These are phyloP conservation scores for Rhinophrynus dorsalis DNA, from an alignment of 2,797 vertebrate genomes.

Conservation along the genomic window DNA sequence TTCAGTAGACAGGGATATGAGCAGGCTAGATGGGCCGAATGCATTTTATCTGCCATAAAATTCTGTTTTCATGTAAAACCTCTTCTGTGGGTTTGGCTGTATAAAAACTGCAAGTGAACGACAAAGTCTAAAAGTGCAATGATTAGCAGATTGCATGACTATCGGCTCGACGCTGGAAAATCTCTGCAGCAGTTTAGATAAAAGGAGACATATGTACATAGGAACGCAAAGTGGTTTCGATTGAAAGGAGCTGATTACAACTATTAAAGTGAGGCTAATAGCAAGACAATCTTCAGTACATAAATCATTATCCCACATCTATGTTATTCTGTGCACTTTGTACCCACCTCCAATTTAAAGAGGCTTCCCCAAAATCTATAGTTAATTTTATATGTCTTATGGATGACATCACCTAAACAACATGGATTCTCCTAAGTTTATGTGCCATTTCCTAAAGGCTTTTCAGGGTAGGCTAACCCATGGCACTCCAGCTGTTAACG, in stretches of 20 bases:
- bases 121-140: background rate
- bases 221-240: conserved; percentile 12
- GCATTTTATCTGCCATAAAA: no score
- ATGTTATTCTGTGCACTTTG: background rate
- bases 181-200: background rate
- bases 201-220: conserved; percentile 18
- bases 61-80: no score
- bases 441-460: no score
- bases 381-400: conserved; percentile 12
- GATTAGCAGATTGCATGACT: background rate
- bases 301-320: conserved; percentile 17
- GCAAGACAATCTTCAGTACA: conserved; percentile 2
- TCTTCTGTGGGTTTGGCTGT: no score
- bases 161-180: background rate
- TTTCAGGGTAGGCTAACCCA: no score
- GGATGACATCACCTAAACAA: background rate
- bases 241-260: conserved; percentile 20
- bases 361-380: background rate
- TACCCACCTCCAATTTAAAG: conserved; percentile 1
- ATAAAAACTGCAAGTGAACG: no score
- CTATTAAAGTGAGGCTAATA: conserved; percentile 6
- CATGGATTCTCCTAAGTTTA: no score
- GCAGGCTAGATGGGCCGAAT: no score
- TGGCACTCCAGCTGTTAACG: no score
- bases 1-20: no score